A percentile compares a stretch with the other conserved stretches of the same genome.
Evolutionary conservation across 2,888 invertebrate genomes (phyloP).

Genomic region (Tinea semifulvella): DNA sequence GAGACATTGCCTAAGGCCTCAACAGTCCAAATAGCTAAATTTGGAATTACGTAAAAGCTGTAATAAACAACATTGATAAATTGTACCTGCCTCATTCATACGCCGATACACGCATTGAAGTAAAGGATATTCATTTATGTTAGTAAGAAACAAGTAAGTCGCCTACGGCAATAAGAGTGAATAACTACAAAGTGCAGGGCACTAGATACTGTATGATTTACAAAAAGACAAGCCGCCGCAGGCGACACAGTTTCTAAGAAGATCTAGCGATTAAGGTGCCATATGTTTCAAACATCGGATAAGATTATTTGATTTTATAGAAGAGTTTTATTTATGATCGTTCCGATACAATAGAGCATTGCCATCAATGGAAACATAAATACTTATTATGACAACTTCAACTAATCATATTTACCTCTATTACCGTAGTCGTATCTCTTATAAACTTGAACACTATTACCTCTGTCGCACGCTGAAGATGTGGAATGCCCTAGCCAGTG

Average conservation of each 20-base stretch:
- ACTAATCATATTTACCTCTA: too few relatives aligned
- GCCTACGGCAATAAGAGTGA: slow-evolving; percentile 12
- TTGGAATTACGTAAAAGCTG: slow-evolving; percentile 5
- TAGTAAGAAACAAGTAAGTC: slow-evolving; percentile 32
- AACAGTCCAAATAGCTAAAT: slow-evolving; percentile 10
- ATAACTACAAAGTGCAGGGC: slow-evolving; percentile 14
- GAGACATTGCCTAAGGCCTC: slow-evolving; percentile 1
- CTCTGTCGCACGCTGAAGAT: too few relatives aligned
- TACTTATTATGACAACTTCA: slow-evolving; percentile 7
- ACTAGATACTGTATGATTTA: slow-evolving; percentile 32
- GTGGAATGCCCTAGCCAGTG: too few relatives aligned
- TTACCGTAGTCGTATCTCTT: too few relatives aligned
- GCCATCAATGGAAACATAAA: slow-evolving; percentile 11
- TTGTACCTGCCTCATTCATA: background rate
- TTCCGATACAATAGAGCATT: slow-evolving; percentile 9
- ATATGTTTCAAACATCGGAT: slow-evolving; percentile 12
- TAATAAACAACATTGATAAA: slow-evolving; percentile 13
- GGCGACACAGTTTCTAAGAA: slow-evolving; percentile 46
- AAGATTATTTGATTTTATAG: slow-evolving; percentile 13
- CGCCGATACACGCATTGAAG: slow-evolving; percentile 11
- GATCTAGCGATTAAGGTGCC: slow-evolving; percentile 41
- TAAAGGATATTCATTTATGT: slow-evolving; percentile 21
- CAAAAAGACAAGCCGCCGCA: slow-evolving; percentile 39
- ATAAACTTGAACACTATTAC: too few relatives aligned
- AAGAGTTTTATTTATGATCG: slow-evolving; percentile 12